phyloP scores from a whole-genome alignment of 2,797 vertebrate species.

The Bucorvus abyssinicus region DNA sequence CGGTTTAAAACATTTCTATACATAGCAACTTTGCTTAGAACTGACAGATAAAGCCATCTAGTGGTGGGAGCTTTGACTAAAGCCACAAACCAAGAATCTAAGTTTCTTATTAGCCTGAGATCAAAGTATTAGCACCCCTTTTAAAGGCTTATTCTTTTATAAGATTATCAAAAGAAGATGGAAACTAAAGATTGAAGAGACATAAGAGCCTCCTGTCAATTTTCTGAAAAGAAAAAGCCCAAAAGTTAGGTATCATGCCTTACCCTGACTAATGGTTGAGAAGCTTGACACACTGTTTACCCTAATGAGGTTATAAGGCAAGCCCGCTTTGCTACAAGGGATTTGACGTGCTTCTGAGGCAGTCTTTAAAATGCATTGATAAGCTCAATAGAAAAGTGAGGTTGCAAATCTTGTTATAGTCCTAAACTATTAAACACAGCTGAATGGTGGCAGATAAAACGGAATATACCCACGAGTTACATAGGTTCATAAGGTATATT shows the following conservation, averaged over 20 bases:
- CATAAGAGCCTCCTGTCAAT: neutral
- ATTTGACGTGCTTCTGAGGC: neutral
- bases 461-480: neutral
- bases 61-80: neutral
- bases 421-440: neutral
- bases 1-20: neutral
- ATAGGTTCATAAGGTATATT: neutral
- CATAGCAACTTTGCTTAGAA: neutral
- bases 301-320: neutral
- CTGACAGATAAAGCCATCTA: slow-evolving; percentile 49
- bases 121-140: neutral
- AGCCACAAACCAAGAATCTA: neutral
- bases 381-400: neutral
- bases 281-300: neutral
- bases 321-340: neutral
- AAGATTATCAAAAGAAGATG: neutral
- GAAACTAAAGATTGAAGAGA: neutral
- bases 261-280: neutral
- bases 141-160: neutral
- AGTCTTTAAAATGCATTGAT: neutral
- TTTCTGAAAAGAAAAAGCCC: neutral
- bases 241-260: neutral
- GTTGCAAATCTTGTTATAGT: neutral
- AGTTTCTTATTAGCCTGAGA: neutral
- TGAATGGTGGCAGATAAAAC: neutral